A percentile compares a stretch with the other conserved stretches of the same genome.
These are phyloP conservation scores for Tenebrosternarchus preto DNA, from an alignment of 2,113 vertebrate genomes.

Conservation along the genomic window DNA sequence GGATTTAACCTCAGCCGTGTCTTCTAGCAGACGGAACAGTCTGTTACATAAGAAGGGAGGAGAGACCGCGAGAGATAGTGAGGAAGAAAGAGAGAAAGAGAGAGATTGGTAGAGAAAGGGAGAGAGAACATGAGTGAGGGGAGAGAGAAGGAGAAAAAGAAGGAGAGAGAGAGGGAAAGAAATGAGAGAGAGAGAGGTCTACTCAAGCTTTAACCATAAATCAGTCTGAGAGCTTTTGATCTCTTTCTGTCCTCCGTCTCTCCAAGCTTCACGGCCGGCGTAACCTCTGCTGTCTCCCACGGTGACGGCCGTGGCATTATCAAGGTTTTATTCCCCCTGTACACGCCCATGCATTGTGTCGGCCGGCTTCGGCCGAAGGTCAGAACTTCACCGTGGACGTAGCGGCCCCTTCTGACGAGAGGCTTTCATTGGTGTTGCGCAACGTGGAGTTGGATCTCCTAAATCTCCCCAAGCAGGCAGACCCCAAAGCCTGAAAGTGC, in stretches of 20 bases:
- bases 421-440: background rate
- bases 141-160: background rate
- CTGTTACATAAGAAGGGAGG: background rate
- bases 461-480: too few relatives aligned
- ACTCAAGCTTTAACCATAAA: slow-evolving; percentile 6
- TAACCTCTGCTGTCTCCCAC: slow-evolving; percentile 36
- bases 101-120: too few relatives aligned
- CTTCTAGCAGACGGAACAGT: background rate
- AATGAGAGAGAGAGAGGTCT: background rate
- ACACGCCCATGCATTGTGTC: too few relatives aligned
- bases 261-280: slow-evolving; percentile 55
- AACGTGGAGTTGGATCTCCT: background rate
- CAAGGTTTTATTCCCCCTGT: slow-evolving; percentile 49
- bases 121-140: background rate
- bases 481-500: background rate
- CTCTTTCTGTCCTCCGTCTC: slow-evolving; percentile 16
- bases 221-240: slow-evolving; percentile 9
- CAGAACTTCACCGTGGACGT: background rate
- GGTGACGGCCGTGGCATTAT: slow-evolving; percentile 53
- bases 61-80: background rate
- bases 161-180: background rate
- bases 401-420: slow-evolving; percentile 30
- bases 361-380: too few relatives aligned
- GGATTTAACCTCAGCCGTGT: background rate
- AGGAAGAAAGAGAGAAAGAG: background rate